Conservation (phyloP, 2,888 invertebrate species). For the Tupiocoris notatus region DNA sequence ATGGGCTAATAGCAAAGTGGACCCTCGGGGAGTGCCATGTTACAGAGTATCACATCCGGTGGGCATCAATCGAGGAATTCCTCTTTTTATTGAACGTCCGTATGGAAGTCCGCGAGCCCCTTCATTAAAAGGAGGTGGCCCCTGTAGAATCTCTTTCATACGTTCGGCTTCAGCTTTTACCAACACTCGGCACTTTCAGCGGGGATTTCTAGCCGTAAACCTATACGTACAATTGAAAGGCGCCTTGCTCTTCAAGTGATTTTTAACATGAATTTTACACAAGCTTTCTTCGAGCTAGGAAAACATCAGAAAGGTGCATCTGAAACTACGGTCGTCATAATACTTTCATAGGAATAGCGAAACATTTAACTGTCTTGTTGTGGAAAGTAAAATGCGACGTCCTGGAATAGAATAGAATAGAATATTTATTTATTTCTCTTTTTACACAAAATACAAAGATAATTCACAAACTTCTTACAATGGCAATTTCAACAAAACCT, state of each 20-base stretch:
- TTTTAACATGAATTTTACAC: background rate
- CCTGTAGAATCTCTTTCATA: background rate
- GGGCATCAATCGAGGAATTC: background rate
- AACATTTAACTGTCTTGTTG: too few relatives aligned
- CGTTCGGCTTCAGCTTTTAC: background rate
- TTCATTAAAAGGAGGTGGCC: background rate
- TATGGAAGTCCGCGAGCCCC: background rate
- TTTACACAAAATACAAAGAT: too few relatives aligned
- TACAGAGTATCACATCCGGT: background rate
- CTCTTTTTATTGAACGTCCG: background rate
- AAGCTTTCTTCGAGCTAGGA: background rate
- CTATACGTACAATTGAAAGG: background rate
- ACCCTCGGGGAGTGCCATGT: background rate
- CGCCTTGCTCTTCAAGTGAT: background rate
- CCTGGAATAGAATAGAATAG: too few relatives aligned
- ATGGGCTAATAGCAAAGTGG: background rate
- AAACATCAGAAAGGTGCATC: too few relatives aligned
- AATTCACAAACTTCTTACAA: too few relatives aligned
- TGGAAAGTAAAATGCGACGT: too few relatives aligned
- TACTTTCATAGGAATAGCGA: too few relatives aligned
- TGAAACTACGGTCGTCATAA: too few relatives aligned
- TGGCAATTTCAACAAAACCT: too few relatives aligned
- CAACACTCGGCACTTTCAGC: background rate
- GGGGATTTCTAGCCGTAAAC: background rate
- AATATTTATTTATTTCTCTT: too few relatives aligned